Conservation (phyloP, 2,888 invertebrate genomes). For the Hypena proboscidalis region DNA sequence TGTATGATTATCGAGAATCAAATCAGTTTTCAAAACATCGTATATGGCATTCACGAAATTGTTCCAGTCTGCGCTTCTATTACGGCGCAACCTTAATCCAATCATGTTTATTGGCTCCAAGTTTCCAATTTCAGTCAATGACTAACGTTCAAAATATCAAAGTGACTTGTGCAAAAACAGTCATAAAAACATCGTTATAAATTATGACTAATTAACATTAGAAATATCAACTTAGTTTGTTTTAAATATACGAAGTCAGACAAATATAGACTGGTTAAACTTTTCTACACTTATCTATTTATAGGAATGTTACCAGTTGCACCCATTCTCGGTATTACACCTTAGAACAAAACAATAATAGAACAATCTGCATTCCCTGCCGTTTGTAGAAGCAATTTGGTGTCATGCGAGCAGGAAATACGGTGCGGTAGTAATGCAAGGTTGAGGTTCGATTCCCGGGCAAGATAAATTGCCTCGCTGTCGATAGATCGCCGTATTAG, state of each 20-base stretch:
- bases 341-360: slow-evolving; percentile 65
- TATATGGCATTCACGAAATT: slow-evolving; percentile 17
- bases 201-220: background rate
- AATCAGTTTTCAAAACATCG: slow-evolving; percentile 7
- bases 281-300: slow-evolving; percentile 20
- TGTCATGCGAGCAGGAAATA: slow-evolving; percentile 75
- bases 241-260: background rate
- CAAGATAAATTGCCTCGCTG: slow-evolving; percentile 72
- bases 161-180: slow-evolving; percentile 5
- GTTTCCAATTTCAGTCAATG: slow-evolving; percentile 40
- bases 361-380: slow-evolving; percentile 76
- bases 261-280: slow-evolving; percentile 2
- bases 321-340: slow-evolving; percentile 34
- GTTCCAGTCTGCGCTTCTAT: slow-evolving; percentile 18
- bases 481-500: slow-evolving; percentile 78
- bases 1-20: slow-evolving; percentile 12
- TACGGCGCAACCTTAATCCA: slow-evolving; percentile 19
- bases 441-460: slow-evolving; percentile 69
- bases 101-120: slow-evolving; percentile 22
- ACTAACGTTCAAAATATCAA: slow-evolving; percentile 25
- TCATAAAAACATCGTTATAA: slow-evolving; percentile 3
- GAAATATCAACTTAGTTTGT: background rate
- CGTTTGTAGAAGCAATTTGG: slow-evolving; percentile 78
- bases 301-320: slow-evolving; percentile 16
- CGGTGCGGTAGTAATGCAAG: slow-evolving; percentile 63